phyloP scores from a whole-genome alignment of 1,140 invertebrate genomes.

The Papilio polyxenes region DNA sequence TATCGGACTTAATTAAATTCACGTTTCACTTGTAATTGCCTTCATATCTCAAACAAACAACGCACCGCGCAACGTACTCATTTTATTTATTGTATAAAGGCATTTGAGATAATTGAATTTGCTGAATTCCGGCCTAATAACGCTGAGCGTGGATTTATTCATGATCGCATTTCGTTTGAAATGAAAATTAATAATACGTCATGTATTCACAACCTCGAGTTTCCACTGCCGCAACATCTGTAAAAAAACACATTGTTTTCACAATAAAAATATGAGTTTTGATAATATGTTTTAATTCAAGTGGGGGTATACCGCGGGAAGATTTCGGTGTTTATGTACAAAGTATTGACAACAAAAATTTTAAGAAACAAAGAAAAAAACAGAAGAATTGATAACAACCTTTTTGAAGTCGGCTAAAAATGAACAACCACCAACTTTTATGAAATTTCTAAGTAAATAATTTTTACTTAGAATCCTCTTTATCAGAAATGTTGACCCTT shows the following conservation, averaged over 20 bases:
- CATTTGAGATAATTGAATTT: conserved; percentile 22
- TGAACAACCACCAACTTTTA: neutral
- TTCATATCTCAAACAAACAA: conserved; percentile 17
- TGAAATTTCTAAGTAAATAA: neutral
- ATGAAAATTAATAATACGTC: neutral
- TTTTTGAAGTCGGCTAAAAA: too few species aligned
- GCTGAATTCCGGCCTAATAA: conserved; percentile 8
- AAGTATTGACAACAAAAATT: neutral
- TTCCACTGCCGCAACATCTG: neutral
- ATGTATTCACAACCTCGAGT: neutral
- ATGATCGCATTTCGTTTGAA: neutral
- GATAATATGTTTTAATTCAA: neutral
- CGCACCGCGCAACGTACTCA: neutral
- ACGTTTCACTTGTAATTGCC: conserved; percentile 12
- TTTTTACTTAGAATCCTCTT: neutral
- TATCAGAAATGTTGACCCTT: neutral
- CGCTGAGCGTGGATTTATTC: neutral
- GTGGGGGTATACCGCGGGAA: too few species aligned
- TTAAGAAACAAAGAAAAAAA: neutral
- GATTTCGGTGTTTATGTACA: too few species aligned
- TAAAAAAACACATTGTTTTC: neutral
- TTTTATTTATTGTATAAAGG: neutral
- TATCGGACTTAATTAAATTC: neutral
- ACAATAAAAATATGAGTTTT: too few species aligned
- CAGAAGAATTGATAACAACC: too few species aligned